phyloP scores from a whole-genome alignment of 1,140 invertebrate species.

The Melanaphis sacchari region DNA sequence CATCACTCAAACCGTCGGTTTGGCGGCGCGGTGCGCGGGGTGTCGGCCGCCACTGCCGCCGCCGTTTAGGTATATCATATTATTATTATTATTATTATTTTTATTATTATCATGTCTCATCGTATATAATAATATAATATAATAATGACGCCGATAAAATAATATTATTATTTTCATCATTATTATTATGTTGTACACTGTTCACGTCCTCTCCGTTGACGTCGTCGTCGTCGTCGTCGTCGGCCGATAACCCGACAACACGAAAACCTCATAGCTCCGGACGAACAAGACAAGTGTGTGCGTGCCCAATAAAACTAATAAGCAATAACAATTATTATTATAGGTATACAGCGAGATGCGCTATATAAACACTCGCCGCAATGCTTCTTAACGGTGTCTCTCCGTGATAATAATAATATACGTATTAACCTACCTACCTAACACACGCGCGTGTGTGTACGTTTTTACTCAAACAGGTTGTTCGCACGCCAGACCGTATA shows the following conservation, averaged over 20 bases:
- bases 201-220: not conserved
- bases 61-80: not conserved
- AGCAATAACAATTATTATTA: not conserved
- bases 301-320: not conserved
- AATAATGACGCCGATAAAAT: not conserved
- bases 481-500: not conserved
- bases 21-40: not conserved
- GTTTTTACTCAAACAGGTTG: constrained; percentile 40
- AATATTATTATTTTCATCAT: not conserved
- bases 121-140: not conserved
- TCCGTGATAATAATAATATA: not conserved
- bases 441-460: not conserved
- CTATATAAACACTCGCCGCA: not conserved
- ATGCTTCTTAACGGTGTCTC: not conserved
- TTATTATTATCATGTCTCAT: not conserved
- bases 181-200: not conserved
- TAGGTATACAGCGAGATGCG: not conserved
- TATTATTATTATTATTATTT: too few relatives aligned
- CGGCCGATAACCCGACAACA: constrained; percentile 33
- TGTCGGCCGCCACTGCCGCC: not conserved
- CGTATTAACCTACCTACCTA: too few relatives aligned
- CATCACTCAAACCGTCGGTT: not conserved
- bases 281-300: not conserved
- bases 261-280: not conserved
- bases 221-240: not conserved